Conservation (phyloP, 53 echinoderm and acorn worm genomes). For the Echinometra lucunter region DNA sequence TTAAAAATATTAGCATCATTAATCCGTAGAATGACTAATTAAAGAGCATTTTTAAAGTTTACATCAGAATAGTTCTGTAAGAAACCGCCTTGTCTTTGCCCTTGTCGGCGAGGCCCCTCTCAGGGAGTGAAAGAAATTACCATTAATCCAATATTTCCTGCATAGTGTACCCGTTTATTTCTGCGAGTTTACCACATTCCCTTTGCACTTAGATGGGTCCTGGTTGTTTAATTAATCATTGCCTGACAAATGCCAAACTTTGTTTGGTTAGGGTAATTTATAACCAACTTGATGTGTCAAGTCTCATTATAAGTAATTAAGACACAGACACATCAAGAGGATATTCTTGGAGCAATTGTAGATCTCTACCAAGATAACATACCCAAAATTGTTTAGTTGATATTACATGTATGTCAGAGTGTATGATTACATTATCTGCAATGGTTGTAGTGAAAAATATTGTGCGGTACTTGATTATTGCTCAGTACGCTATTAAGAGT, state of each 20-base stretch:
- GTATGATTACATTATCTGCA: not conserved
- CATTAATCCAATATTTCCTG: constrained; percentile 48
- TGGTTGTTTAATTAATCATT: constrained; percentile 18
- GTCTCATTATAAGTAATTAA: constrained; percentile 26
- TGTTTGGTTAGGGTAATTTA: constrained; percentile 33
- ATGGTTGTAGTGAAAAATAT: not conserved
- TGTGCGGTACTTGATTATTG: not conserved
- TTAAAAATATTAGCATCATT: not conserved
- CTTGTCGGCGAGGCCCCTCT: not conserved
- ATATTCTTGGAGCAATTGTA: not conserved
- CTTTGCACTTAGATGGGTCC: not conserved
- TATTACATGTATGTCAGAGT: not conserved
- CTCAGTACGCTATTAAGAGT: not conserved
- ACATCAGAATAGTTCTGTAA: not conserved
- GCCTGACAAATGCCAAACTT: not conserved
- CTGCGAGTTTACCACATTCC: not conserved
- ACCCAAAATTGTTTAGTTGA: not conserved
- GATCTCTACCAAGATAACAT: not conserved
- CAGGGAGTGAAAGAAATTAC: constrained; percentile 19
- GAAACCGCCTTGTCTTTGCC: not conserved
- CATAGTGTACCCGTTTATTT: constrained; percentile 1
- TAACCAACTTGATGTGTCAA: constrained; percentile 28
- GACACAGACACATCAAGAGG: not conserved
- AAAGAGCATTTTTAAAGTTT: not conserved
- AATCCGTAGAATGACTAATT: constrained; percentile 40